phyloP scores from a whole-genome alignment of 2,113 vertebrate species.

The Gulo gulo region DNA sequence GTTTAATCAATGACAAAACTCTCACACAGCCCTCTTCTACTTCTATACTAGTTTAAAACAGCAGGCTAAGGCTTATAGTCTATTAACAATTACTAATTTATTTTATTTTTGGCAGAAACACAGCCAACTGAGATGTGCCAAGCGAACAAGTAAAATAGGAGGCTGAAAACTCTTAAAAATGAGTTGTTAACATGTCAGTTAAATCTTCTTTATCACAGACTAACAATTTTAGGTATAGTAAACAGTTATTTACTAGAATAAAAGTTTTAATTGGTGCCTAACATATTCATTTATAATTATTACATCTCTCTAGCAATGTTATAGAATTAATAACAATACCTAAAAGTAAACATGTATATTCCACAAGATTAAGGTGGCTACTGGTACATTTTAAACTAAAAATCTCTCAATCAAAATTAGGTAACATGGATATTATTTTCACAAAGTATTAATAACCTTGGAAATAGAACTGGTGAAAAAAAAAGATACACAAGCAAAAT shows the following conservation, averaged over 20 bases:
- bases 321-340: neutral
- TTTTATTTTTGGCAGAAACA: neutral
- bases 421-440: neutral
- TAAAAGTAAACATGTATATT: neutral
- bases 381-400: conserved; percentile 11
- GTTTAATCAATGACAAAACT: neutral
- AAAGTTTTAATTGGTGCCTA: neutral
- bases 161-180: neutral
- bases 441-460: neutral
- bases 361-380: neutral
- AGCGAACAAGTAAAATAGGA: neutral
- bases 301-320: neutral
- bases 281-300: neutral
- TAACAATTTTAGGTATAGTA: neutral
- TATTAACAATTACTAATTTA: neutral
- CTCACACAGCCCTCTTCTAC: neutral
- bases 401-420: conserved; percentile 38
- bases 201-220: neutral
- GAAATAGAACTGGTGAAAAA: neutral
- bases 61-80: neutral
- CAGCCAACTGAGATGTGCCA: neutral
- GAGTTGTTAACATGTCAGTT: neutral
- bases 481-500: conserved; percentile 10
- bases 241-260: neutral
- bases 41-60: neutral